A percentile compares a stretch with the other conserved stretches of the same genome.
These are phyloP conservation scores for Emydura subglobosa DNA, from an alignment of 2,113 vertebrate genomes.

Conservation along the genomic window DNA sequence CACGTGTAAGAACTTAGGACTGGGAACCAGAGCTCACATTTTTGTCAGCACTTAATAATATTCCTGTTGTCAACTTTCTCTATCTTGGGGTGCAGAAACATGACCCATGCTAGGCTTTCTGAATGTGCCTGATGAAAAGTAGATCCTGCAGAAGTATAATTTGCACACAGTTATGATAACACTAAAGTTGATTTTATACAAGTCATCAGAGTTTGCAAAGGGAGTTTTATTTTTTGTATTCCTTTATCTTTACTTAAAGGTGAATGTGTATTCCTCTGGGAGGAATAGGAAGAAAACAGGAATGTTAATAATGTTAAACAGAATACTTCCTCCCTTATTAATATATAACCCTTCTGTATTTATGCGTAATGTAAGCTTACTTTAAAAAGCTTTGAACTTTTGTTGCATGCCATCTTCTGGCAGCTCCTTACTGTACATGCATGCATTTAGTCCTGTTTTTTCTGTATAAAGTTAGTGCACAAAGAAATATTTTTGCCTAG, in stretches of 20 bases:
- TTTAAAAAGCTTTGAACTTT: slow-evolving; percentile 76
- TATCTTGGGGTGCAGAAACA: background rate
- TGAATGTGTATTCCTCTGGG: slow-evolving; percentile 90
- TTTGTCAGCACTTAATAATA: background rate
- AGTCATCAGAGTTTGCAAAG: slow-evolving; percentile 86
- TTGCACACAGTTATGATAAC: slow-evolving; percentile 82
- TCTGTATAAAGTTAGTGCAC: slow-evolving; percentile 87
- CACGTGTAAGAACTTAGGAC: background rate
- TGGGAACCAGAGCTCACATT: background rate
- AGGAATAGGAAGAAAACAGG: slow-evolving; percentile 85
- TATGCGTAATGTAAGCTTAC: slow-evolving; percentile 84
- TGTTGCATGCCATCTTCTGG: slow-evolving; percentile 81
- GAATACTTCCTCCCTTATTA: slow-evolving; percentile 88
- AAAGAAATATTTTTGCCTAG: slow-evolving; percentile 90
- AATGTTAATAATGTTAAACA: slow-evolving; percentile 86
- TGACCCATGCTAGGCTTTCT: slow-evolving; percentile 34
- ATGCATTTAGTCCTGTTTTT: slow-evolving; percentile 80
- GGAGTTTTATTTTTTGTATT: slow-evolving; percentile 86
- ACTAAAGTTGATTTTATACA: slow-evolving; percentile 82
- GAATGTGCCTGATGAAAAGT: slow-evolving; percentile 72
- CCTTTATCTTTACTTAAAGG: slow-evolving; percentile 87
- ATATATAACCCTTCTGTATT: slow-evolving; percentile 85
- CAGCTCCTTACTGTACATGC: slow-evolving; percentile 82
- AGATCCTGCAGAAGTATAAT: slow-evolving; percentile 72
- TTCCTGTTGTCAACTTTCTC: slow-evolving; percentile 46